Evolutionary conservation across 1,140 invertebrate species (phyloP).

Genomic region (Drosophila eugracilis): DNA sequence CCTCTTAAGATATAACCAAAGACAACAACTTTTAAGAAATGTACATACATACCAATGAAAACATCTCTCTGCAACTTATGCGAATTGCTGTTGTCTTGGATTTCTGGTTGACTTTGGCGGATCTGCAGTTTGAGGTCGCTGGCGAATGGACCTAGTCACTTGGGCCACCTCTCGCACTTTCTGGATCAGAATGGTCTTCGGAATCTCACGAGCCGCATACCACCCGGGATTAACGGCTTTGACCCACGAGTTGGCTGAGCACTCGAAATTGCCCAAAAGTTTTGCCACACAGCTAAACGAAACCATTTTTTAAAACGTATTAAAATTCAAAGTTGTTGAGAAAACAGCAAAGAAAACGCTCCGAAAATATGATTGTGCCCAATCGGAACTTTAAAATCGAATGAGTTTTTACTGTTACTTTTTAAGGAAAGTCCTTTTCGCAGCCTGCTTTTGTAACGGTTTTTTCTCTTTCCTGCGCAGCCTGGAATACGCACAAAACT

Average conservation of each 20-base stretch:
- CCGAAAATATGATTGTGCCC: not conserved
- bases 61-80: not conserved
- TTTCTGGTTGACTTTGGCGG: not conserved
- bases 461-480: constrained; percentile 23
- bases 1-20: too few relatives aligned
- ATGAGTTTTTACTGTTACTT: not conserved
- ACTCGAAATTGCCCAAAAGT: constrained; percentile 21
- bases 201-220: constrained; percentile 46
- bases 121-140: not conserved
- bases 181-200: constrained; percentile 30
- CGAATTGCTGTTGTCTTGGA: not conserved
- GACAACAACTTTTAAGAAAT: too few relatives aligned
- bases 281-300: constrained; percentile 52
- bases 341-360: not conserved
- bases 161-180: constrained; percentile 21
- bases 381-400: not conserved
- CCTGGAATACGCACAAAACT: constrained; percentile 34
- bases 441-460: constrained; percentile 27
- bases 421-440: not conserved
- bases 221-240: constrained; percentile 56
- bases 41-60: not conserved
- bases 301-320: constrained; percentile 39
- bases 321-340: not conserved
- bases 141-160: constrained; percentile 1
- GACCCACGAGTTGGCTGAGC: constrained; percentile 29